A percentile compares a stretch with the other conserved stretches of the same genome.
phyloP scores from a whole-genome alignment of 1,140 invertebrate genomes.

The Mercenaria mercenaria region DNA sequence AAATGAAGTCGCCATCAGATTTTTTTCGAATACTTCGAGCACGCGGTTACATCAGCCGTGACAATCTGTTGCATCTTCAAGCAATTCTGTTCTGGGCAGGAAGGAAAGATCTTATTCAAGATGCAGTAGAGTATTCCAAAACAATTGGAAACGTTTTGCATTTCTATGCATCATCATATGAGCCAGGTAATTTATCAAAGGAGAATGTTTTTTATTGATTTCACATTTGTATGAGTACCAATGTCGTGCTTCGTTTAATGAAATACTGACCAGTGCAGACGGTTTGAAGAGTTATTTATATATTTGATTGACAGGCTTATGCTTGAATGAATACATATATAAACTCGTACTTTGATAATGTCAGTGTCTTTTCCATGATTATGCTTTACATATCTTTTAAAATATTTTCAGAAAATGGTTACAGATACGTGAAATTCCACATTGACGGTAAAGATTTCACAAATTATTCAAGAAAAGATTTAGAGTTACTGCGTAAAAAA shows the following conservation, averaged over 20 bases:
- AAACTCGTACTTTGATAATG: too few species aligned
- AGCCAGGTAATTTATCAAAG: conserved; percentile 34
- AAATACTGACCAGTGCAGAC: not conserved
- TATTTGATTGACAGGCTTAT: not conserved
- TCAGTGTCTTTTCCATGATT: too few species aligned
- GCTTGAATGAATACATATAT: too few species aligned
- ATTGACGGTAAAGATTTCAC: not conserved
- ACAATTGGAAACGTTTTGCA: not conserved
- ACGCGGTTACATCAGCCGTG: not conserved
- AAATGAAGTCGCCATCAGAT: not conserved
- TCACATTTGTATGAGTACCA: not conserved
- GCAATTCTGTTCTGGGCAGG: not conserved
- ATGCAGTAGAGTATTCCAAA: not conserved
- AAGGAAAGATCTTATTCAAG: not conserved
- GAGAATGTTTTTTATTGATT: too few species aligned
- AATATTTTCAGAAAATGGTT: not conserved
- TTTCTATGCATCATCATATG: not conserved
- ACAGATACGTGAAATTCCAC: conserved; percentile 5
- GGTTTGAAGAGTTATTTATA: too few species aligned
- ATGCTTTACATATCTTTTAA: not conserved
- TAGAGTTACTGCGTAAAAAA: not conserved
- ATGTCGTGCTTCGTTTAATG: not conserved
- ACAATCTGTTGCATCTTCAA: conserved; percentile 13
- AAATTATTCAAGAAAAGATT: not conserved
- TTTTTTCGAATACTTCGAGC: not conserved